Percentiles rank a stretch among this genome's conserved stretches.
phyloP scores from a whole-genome alignment of 2,113 vertebrate species.

The Archocentrus centrarchus region DNA sequence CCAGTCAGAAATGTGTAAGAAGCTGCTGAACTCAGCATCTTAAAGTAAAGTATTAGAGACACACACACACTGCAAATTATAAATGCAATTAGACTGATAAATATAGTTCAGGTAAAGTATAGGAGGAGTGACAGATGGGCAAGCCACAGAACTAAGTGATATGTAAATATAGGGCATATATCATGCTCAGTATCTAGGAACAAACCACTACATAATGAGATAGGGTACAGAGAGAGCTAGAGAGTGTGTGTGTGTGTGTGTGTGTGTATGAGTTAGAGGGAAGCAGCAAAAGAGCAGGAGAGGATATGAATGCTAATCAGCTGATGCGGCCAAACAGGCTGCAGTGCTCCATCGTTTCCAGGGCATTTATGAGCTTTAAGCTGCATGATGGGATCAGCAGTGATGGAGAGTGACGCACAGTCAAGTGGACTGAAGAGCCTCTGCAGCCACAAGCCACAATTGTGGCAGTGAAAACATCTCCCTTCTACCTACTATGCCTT shows the following conservation, averaged over 20 bases:
- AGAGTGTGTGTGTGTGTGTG: not conserved
- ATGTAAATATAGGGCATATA: constrained; percentile 24
- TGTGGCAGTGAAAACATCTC: not conserved
- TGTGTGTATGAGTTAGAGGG: not conserved
- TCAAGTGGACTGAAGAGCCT: constrained; percentile 48
- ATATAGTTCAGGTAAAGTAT: not conserved
- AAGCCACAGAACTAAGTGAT: constrained; percentile 31
- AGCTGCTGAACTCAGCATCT: constrained; percentile 33
- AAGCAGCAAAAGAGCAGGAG: constrained; percentile 13
- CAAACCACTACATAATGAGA: constrained; percentile 25
- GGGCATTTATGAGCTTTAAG: constrained; percentile 53
- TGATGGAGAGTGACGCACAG: constrained; percentile 40
- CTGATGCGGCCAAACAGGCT: constrained; percentile 49
- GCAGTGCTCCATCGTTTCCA: constrained; percentile 58
- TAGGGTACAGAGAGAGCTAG: not conserved
- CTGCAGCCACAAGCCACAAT: constrained; percentile 24
- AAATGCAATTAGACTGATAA: constrained; percentile 47
- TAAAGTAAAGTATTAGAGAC: not conserved
- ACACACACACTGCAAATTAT: constrained; percentile 7
- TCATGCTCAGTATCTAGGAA: constrained; percentile 2
- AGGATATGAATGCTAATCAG: constrained; percentile 64
- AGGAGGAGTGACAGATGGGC: constrained; percentile 11
- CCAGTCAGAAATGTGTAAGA: constrained; percentile 32
- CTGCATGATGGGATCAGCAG: constrained; percentile 32
- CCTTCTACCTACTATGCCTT: not conserved